Percentiles rank a stretch among this genome's conserved stretches.
These are phyloP conservation scores for Laterallus jamaicensis DNA, from an alignment of 2,113 vertebrate genomes.

Conservation along the genomic window DNA sequence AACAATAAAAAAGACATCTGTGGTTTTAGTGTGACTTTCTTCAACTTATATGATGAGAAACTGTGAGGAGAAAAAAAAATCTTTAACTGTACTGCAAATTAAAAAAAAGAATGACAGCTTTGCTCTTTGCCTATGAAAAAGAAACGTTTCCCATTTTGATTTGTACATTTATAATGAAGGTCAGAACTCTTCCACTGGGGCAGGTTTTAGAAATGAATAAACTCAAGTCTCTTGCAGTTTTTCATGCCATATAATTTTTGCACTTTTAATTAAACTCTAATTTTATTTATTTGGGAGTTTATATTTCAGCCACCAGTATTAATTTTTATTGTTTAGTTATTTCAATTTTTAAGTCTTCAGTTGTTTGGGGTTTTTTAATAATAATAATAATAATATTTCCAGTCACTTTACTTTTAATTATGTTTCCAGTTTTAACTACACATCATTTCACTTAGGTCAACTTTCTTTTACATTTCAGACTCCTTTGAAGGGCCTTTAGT, in stretches of 20 bases:
- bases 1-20: background rate
- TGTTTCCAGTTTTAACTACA: slow-evolving; percentile 21
- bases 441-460: slow-evolving; percentile 15
- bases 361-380: background rate
- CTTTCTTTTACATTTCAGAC: background rate
- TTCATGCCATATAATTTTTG: background rate
- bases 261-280: background rate
- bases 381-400: background rate
- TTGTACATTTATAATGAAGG: background rate
- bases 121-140: background rate
- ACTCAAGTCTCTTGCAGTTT: background rate
- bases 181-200: background rate
- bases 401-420: slow-evolving; percentile 32
- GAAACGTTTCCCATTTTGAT: background rate
- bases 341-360: background rate
- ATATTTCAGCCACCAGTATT: background rate
- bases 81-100: background rate
- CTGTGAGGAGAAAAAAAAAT: background rate
- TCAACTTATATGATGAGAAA: background rate
- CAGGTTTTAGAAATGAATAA: background rate
- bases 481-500: slow-evolving; percentile 31
- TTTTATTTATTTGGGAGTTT: background rate
- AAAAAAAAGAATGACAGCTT: background rate
- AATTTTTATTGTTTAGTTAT: background rate
- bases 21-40: background rate